Percentiles rank a stretch among this genome's conserved stretches.
These are phyloP conservation scores for Scaptodrosophila latifasciaeformis DNA, from an alignment of 2,888 invertebrate species.

Conservation along the genomic window DNA sequence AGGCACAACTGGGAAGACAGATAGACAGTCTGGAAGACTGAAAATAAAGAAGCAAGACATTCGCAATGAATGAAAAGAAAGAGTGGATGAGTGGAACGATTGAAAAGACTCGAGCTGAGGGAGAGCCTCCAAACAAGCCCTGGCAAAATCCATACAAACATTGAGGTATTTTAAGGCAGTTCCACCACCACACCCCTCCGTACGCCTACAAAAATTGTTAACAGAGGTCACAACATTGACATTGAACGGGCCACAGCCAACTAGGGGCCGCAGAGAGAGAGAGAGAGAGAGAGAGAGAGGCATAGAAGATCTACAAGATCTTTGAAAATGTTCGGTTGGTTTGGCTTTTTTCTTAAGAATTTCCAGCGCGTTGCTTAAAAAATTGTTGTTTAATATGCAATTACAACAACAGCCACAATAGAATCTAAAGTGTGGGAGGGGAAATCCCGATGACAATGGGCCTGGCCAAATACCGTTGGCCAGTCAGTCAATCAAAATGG, in stretches of 20 bases:
- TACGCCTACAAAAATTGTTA: constrained; percentile 49
- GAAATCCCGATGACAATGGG: constrained; percentile 31
- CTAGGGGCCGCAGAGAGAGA: too few species aligned
- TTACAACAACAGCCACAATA: constrained; percentile 31
- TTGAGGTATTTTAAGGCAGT: constrained; percentile 20
- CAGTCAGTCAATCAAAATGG: constrained; percentile 53
- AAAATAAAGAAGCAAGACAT: not conserved
- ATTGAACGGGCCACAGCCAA: constrained; percentile 45
- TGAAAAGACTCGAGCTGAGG: not conserved
- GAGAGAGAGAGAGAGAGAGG: not conserved
- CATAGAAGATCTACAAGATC: not conserved
- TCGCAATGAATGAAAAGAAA: not conserved
- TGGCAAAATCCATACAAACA: constrained; percentile 21
- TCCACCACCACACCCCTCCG: not conserved
- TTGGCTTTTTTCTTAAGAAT: too few species aligned
- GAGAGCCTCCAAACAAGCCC: constrained; percentile 1
- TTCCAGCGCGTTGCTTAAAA: too few species aligned
- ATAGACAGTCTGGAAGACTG: not conserved
- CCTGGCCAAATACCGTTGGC: constrained; percentile 46
- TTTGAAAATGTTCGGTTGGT: constrained; percentile 42
- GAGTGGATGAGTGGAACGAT: not conserved
- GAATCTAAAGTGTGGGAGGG: not conserved
- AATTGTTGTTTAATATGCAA: constrained; percentile 66
- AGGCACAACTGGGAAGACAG: not conserved
- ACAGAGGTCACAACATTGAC: constrained; percentile 67